phyloP scores from a whole-genome alignment of 2,113 vertebrate genomes.

The Marmota flaviventris region DNA sequence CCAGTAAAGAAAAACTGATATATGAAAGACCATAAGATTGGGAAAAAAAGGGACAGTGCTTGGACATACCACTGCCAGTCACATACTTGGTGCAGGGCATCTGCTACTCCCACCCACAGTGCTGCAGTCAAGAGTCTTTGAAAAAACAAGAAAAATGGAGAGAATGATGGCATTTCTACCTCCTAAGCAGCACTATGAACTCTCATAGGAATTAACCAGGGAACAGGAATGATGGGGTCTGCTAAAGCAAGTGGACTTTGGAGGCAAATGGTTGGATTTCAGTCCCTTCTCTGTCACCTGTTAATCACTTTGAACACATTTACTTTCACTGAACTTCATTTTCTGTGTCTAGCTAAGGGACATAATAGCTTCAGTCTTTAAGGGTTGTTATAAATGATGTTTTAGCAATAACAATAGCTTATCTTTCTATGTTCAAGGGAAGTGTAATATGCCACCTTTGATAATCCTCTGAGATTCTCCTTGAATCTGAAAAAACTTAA shows the following conservation, averaged over 20 bases:
- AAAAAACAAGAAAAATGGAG: not conserved
- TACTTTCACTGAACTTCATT: not conserved
- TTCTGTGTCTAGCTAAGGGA: not conserved
- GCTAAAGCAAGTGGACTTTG: not conserved
- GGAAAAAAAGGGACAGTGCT: not conserved
- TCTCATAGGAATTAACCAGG: not conserved
- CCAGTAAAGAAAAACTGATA: not conserved
- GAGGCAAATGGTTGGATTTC: not conserved
- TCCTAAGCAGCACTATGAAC: not conserved
- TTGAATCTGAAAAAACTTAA: conserved; percentile 7
- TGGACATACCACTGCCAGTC: not conserved
- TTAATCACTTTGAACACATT: not conserved
- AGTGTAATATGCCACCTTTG: not conserved
- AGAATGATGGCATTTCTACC: not conserved
- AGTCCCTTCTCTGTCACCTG: not conserved
- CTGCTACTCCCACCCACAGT: not conserved
- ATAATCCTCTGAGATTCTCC: not conserved
- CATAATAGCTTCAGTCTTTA: not conserved
- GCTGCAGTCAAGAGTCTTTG: not conserved
- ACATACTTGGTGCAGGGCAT: not conserved
- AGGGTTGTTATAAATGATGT: not conserved
- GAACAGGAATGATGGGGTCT: not conserved
- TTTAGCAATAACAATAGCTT: not conserved
- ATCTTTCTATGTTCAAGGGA: not conserved
- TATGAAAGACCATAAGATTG: not conserved